Percentiles rank a stretch among this genome's conserved stretches.
These are phyloP conservation scores for Bufotes viridis DNA, from an alignment of 2,797 vertebrate species.

Conservation along the genomic window DNA sequence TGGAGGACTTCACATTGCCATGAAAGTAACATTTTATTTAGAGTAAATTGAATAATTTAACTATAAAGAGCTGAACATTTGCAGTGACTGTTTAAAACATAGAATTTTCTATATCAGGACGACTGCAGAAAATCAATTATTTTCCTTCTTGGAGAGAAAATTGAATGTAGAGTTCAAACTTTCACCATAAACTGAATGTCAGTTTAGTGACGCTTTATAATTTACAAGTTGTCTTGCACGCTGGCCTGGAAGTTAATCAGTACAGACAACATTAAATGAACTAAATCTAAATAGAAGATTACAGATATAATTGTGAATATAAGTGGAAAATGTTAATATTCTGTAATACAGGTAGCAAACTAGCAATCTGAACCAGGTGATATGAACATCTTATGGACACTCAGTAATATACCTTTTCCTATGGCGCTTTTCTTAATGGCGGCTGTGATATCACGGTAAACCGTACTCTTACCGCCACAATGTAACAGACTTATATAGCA, in stretches of 20 bases:
- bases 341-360: background rate
- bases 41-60: background rate
- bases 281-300: conserved; percentile 9
- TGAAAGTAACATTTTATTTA: background rate
- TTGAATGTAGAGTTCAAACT: background rate
- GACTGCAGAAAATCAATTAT: conserved; percentile 3
- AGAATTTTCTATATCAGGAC: background rate
- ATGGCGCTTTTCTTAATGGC: too few species aligned
- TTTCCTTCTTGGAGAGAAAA: background rate
- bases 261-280: conserved; percentile 39
- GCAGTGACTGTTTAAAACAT: background rate
- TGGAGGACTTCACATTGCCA: background rate
- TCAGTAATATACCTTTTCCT: too few species aligned
- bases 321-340: background rate
- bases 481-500: too few species aligned
- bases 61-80: background rate
- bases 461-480: too few species aligned
- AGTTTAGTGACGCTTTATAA: conserved; percentile 29
- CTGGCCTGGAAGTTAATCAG: conserved; percentile 25
- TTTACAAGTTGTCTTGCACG: background rate
- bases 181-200: background rate
- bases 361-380: background rate
- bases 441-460: too few species aligned
- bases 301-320: conserved; percentile 30
- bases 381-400: too few species aligned